Base-by-base conservation (phyloP, 2,888 invertebrate species). In the Dusona sp. region DNA sequence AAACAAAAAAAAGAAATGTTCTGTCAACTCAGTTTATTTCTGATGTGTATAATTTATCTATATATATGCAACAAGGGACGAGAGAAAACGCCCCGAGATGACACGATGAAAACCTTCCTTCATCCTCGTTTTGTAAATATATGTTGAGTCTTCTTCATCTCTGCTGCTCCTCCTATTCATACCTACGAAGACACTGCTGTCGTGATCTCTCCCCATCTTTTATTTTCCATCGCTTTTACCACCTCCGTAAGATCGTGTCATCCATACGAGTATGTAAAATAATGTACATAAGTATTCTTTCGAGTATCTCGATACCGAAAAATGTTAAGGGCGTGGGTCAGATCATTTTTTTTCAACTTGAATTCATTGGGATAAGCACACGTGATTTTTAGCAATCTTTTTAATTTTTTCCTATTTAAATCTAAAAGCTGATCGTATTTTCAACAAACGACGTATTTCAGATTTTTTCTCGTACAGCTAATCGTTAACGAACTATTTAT, bases 61-160 rank as follows among this genome's bases (percentile, higher is more conserved):
- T 42, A 22, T 19, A 42, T 57, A 57, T 61, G 22, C 42, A 9
- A 48, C 16, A 36, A 61, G 64, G 33, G 33, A 45, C 29, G 78
- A 48, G 75, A 83, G 77, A 68, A 38, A 83, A 83, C 65, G 72
- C 65, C 78, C 54, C 25, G 57, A 61, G n/a, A 83, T 78, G 25
- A 65, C 65, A 25, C 51, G 77, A 42, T 78, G 70, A 29, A 64
- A 38, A 72, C 38, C 29, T 67, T 64, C 38, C 25, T 61, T 61
- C 67, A 67, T 67, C 45, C 42, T 61, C 11, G 33, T 36, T 65
- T 45, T 25, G 33, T 57, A 77, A 45, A 65, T 36, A 45, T 22
- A 36, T 11, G 22, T 42, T n/a, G 36, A 36, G 16, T 65, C 77
- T 48, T 33, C n/a, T 65, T 48, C 33, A 65, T 51, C 45, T 77